Conservation (phyloP, 2,113 vertebrate species). For the Lepidothrix coronata region DNA sequence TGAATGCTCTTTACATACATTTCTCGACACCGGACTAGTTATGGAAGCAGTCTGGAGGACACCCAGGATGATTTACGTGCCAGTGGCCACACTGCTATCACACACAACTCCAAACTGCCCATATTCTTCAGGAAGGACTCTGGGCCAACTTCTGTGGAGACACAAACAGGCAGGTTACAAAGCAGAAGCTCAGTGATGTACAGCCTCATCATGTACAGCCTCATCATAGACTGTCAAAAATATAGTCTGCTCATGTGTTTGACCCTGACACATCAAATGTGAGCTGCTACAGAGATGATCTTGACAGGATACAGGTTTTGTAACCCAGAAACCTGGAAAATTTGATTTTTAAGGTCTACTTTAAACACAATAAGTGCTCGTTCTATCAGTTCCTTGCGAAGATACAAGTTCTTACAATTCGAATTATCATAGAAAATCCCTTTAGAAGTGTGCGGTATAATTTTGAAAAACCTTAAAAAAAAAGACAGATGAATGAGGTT, state of each 20-base stretch:
- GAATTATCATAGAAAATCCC: neutral
- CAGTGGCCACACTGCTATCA: neutral
- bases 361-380: neutral
- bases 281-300: neutral
- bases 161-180: neutral
- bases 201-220: neutral
- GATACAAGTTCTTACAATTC: neutral
- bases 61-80: neutral
- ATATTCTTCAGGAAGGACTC: neutral
- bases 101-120: neutral
- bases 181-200: neutral
- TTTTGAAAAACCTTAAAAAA: neutral
- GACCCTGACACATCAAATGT: neutral
- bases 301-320: neutral
- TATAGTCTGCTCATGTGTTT: neutral
- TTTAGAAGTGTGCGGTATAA: neutral
- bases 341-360: neutral
- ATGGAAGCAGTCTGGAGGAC: neutral
- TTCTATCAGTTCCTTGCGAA: neutral
- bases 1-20: neutral
- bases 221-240: neutral
- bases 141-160: neutral
- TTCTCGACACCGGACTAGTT: neutral
- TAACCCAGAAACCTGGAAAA: neutral
- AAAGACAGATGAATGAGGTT: neutral